These are phyloP conservation scores for Scaptomyza reducta DNA, from an alignment of 2,888 invertebrate species.

Conservation along the genomic window DNA sequence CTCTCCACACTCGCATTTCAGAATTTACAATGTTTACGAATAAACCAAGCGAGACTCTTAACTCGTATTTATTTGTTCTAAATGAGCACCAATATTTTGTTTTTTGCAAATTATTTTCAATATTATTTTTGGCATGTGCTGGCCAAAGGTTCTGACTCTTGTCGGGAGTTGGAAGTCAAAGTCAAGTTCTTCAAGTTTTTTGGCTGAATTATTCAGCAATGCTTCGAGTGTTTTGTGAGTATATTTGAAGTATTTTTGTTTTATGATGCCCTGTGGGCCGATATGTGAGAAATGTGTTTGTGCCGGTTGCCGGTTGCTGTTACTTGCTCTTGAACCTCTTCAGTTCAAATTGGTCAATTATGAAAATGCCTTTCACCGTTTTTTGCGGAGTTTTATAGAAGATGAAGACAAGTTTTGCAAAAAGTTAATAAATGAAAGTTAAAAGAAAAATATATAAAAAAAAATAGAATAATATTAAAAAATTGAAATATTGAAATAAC, in stretches of 20 bases:
- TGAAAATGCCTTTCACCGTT: slow-evolving; percentile 47
- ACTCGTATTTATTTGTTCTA: slow-evolving; percentile 68
- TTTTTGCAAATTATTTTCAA: slow-evolving; percentile 45
- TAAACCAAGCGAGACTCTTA: slow-evolving; percentile 33
- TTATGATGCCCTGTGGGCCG: slow-evolving; percentile 24
- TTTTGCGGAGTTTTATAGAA: not conserved
- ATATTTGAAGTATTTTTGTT: slow-evolving; percentile 47
- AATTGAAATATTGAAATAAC: too few species aligned
- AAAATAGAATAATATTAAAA: too few species aligned
- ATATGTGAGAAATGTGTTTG: slow-evolving; percentile 57
- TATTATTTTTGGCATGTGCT: slow-evolving; percentile 57
- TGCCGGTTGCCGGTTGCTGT: slow-evolving; percentile 11
- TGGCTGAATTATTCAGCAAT: slow-evolving; percentile 56
- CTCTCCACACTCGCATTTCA: not conserved
- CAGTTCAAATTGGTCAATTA: slow-evolving; percentile 55
- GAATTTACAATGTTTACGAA: slow-evolving; percentile 37
- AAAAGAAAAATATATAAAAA: too few species aligned
- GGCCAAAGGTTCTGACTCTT: slow-evolving; percentile 14
- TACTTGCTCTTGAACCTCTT: slow-evolving; percentile 35
- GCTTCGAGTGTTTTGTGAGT: slow-evolving; percentile 51
- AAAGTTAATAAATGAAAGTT: slow-evolving; percentile 27
- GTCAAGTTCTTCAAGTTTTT: slow-evolving; percentile 21
- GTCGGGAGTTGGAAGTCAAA: slow-evolving; percentile 8
- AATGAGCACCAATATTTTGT: slow-evolving; percentile 45
- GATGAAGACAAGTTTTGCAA: slow-evolving; percentile 10